Conservation (phyloP, 2,888 invertebrate species). For the Incurvaria masculella region DNA sequence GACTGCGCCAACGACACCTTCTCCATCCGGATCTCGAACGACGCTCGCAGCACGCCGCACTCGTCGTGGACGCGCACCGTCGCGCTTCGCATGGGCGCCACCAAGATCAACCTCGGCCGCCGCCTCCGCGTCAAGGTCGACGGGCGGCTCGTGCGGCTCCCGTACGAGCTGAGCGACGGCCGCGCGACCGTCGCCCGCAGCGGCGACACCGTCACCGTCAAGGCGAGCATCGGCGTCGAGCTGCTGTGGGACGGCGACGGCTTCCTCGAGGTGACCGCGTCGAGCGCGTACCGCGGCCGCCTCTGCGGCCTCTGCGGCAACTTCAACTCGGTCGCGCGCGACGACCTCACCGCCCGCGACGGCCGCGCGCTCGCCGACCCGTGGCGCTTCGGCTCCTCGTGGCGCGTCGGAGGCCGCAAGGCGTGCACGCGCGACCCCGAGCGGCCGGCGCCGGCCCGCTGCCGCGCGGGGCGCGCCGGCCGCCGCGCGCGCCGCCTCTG, state of each 20-base stretch:
- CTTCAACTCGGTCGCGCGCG: constrained; percentile 82
- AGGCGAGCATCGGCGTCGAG: constrained; percentile 73
- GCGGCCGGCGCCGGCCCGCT: constrained; percentile 37
- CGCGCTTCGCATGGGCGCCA: constrained; percentile 69
- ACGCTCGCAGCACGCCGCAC: constrained; percentile 72
- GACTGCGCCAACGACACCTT: constrained; percentile 80
- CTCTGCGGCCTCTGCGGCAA: constrained; percentile 94
- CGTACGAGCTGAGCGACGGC: constrained; percentile 55
- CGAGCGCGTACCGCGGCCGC: constrained; percentile 66
- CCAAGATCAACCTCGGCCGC: constrained; percentile 83
- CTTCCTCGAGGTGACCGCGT: constrained; percentile 83
- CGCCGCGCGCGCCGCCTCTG: constrained; percentile 47
- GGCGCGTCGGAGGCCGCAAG: constrained; percentile 82
- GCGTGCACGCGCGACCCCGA: constrained; percentile 62
- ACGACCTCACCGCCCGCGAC: constrained; percentile 74
- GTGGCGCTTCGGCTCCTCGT: constrained; percentile 80
- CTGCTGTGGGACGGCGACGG: constrained; percentile 93
- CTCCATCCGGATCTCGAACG: constrained; percentile 86
- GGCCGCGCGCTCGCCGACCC: constrained; percentile 65
- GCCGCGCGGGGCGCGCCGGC: constrained; percentile 46
- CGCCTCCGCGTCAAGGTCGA: constrained; percentile 84
- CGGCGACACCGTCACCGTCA: constrained; percentile 64
- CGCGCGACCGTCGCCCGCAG: constrained; percentile 62
- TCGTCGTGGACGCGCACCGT: constrained; percentile 93
- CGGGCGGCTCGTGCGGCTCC: constrained; percentile 68